Evolutionary conservation across 2,797 vertebrate species (phyloP), one percentile per base, ranked within the genome.

Genomic region (Euphonia xanthogaster): DNA sequence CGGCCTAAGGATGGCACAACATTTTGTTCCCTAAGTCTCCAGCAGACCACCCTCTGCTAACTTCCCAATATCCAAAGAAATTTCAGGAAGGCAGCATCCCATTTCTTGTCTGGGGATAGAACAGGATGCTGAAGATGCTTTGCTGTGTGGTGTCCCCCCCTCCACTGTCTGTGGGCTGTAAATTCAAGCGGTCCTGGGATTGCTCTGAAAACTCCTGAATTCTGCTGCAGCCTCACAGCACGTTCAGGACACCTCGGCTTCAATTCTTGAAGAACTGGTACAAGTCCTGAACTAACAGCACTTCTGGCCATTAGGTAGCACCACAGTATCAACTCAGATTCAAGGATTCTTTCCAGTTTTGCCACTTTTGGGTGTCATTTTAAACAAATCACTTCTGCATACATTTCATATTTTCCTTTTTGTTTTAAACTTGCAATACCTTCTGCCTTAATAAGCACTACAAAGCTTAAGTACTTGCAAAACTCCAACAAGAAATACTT

Each of bases 71-170:
- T 2, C 28, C 50, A 33, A 33, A 68, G 22, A 35, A 7, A 50
- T 45, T 60, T 31, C 60, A 70, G 55, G 20, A 74, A 18, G 27
- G 17, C 6, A 23, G 20, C 33, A 51, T 10, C 28, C 28, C 27
- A 12, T 45, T 39, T 42, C 48, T 60, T 8, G 9, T 10, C 39
- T 67, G 70, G 25, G 5, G 23, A 61, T 20, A 22, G 2, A 28
- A 7, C 0, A 6, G 33, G 40, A 47, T 1, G 27, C n/a, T 79
- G 14, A 44, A 60, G 48, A 24, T 35, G 22, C 31, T 73, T 51
- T 18, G 27, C 37, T 58, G 14, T 6, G 18, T 39, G 0, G 0
- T 14, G 42, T 48, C 31, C 28, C 54, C 54, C 3, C 4, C 9
- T n/a, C 24, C 47, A 8, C 22, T 39, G 9, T 42, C 23, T 54